These are phyloP conservation scores for Protomyctophum bolini DNA, from an alignment of 2,113 vertebrate genomes.

Conservation along the genomic window DNA sequence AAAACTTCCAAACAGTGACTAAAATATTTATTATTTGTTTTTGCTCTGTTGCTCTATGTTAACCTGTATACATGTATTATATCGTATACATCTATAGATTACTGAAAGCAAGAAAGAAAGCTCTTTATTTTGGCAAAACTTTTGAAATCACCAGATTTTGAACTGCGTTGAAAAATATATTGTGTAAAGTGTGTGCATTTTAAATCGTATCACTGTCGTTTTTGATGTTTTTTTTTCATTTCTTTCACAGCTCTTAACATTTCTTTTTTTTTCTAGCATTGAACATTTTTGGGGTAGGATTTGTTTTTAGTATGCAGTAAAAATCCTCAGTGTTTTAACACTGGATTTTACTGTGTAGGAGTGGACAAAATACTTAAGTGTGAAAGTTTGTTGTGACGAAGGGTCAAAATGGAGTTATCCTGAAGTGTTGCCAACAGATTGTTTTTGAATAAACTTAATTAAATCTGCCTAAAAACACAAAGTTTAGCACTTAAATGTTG, in stretches of 20 bases:
- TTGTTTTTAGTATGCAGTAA: not conserved
- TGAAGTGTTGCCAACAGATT: slow-evolving; percentile 26
- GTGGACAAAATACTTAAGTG: slow-evolving; percentile 53
- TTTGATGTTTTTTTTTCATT: slow-evolving; percentile 50
- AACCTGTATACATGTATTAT: slow-evolving; percentile 77
- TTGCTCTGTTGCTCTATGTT: slow-evolving; percentile 81
- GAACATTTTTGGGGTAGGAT: slow-evolving; percentile 40
- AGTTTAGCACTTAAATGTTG: slow-evolving; percentile 63
- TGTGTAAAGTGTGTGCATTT: slow-evolving; percentile 77
- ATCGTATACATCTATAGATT: slow-evolving; percentile 70
- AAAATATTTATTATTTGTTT: slow-evolving; percentile 88
- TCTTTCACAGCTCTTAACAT: slow-evolving; percentile 57
- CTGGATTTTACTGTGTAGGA: not conserved
- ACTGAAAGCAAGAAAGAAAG: slow-evolving; percentile 63
- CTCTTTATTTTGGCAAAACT: slow-evolving; percentile 73
- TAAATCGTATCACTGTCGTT: slow-evolving; percentile 72
- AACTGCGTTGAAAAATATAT: slow-evolving; percentile 66
- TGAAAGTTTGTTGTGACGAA: slow-evolving; percentile 45
- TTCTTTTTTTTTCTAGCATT: slow-evolving; percentile 21
- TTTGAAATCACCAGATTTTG: slow-evolving; percentile 50
- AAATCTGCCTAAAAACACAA: slow-evolving; percentile 51
- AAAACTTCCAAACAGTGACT: slow-evolving; percentile 74
- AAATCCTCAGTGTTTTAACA: too few relatives aligned
- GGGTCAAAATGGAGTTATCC: slow-evolving; percentile 52
- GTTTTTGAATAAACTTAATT: slow-evolving; percentile 47